Base-by-base conservation (phyloP, 2,113 vertebrate genomes). In the Antechinus stuartii region DNA sequence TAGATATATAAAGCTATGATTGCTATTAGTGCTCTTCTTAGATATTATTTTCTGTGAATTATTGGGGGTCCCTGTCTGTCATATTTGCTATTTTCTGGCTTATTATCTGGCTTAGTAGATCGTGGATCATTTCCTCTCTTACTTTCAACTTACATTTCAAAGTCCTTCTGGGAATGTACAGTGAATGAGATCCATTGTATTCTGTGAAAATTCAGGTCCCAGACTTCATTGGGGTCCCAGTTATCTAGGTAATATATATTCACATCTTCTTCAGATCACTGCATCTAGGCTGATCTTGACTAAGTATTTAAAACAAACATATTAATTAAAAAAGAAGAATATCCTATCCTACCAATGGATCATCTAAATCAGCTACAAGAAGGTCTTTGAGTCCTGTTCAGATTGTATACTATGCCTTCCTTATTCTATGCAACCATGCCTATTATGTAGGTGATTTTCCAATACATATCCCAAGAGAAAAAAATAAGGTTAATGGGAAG, bases 111-210 rank as follows among this genome's bases (percentile, higher is more conserved):
- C 10, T 61, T 61, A 30, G 57, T 61, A 61, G 57, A 61, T 30
- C 30, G 57, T 61, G 57, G 57, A 52, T 94, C 4, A 3, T 94
- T 95, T 96, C 96, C 96, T 97, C 95, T 92, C 92, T 30, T 84
- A 93, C 11, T 10, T 90, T 96, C 93, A 95, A 93, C 93, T 96
- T 89, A 95, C 95, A 95, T 9, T 96, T 94, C 97, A 96, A 96
- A 96, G 95, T 93, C 92, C 93, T 93, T 95, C 91, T 93, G 55
- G 25, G n/a, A 94, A 53, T n/a, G 47, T 3, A 54, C 94, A 84
- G 89, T 56, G 24, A 47, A 61, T 2, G n/a, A 92, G 35, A 8
- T 52, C 3, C 25, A 23, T 94, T 92, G n/a, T 56, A 50, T 35
- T 93, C 89, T 95, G 91, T 84, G 94, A 92, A 96, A 95, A 96